Evolutionary conservation across 2,113 vertebrate species (phyloP).

Genomic region (Anarhynchus alexandrinus): DNA sequence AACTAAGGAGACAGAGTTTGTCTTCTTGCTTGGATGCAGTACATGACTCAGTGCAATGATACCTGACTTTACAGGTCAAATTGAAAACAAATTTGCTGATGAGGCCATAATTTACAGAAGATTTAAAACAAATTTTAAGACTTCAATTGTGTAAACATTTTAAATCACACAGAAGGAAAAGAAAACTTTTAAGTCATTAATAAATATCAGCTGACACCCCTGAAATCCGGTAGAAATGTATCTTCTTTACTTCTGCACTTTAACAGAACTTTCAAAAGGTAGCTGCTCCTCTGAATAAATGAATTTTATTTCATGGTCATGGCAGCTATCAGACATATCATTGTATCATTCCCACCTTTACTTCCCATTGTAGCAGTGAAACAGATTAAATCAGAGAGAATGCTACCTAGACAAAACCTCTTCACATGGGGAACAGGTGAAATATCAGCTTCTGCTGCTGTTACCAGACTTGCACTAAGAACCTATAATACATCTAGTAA

Average conservation of each 20-base stretch:
- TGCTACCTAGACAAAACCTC: not conserved
- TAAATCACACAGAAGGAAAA: not conserved
- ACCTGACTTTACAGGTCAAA: constrained; percentile 28
- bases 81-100: constrained; percentile 31
- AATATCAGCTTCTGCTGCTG: not conserved
- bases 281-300: not conserved
- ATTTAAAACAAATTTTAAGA: not conserved
- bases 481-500: not conserved
- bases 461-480: not conserved
- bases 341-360: not conserved
- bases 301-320: not conserved
- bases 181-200: not conserved
- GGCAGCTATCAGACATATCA: not conserved
- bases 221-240: not conserved
- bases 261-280: not conserved
- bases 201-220: not conserved
- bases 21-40: constrained; percentile 16
- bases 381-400: not conserved
- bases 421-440: not conserved
- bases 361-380: not conserved
- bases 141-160: not conserved
- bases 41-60: not conserved
- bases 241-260: not conserved
- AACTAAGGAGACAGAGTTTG: constrained; percentile 25
- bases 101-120: constrained; percentile 24